Conservation (phyloP, 2,113 vertebrate genomes). For the Aegotheles bennettii region DNA sequence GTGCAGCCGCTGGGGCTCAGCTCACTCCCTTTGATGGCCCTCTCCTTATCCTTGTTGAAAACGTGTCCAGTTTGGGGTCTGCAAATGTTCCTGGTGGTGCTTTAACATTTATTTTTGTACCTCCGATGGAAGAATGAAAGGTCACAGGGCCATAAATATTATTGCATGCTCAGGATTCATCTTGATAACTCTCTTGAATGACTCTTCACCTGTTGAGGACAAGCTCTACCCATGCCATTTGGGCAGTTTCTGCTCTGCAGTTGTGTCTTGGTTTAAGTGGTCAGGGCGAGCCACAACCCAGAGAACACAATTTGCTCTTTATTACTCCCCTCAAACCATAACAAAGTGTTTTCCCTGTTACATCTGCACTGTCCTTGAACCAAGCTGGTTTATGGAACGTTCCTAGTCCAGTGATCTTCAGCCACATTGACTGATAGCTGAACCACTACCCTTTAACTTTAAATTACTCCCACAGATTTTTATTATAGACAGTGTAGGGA, state of each 20-base stretch:
- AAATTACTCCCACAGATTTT: not conserved
- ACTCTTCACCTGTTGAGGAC: not conserved
- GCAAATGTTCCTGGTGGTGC: not conserved
- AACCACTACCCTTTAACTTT: not conserved
- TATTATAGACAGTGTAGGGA: rapidly evolving
- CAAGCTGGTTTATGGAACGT: not conserved
- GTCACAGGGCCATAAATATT: not conserved
- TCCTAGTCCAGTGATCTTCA: not conserved
- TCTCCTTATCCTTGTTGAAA: not conserved
- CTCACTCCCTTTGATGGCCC: not conserved
- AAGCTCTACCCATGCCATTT: rapidly evolving
- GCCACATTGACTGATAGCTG: not conserved
- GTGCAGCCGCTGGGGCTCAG: not conserved
- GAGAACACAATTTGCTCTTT: too few relatives aligned
- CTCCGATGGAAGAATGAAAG: not conserved
- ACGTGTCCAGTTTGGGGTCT: not conserved
- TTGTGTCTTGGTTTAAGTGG: too few relatives aligned
- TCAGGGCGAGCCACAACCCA: too few relatives aligned
- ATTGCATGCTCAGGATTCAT: not conserved
- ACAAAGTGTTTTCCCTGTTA: not conserved
- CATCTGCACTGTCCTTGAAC: not conserved
- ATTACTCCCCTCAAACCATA: too few relatives aligned
- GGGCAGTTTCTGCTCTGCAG: not conserved
- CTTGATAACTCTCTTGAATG: not conserved
- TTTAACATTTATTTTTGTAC: not conserved